These are phyloP conservation scores for Furcifer pardalis DNA, from an alignment of 2,797 vertebrate species.

Conservation along the genomic window DNA sequence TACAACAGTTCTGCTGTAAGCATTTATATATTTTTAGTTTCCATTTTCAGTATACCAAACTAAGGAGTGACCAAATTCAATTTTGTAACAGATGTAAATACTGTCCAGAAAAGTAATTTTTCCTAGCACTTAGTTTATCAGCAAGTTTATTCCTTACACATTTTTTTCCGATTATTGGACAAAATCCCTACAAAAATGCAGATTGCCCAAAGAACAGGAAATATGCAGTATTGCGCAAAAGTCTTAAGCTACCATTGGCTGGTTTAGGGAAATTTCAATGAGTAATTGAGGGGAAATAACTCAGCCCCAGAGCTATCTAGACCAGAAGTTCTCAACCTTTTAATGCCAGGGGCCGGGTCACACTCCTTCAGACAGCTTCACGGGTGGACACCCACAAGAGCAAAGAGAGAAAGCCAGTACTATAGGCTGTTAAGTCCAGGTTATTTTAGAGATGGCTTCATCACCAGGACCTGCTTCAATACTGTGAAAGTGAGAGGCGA, in stretches of 20 bases:
- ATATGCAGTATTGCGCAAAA: too few species aligned
- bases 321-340: too few species aligned
- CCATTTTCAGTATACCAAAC: background rate
- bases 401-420: background rate
- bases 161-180: background rate
- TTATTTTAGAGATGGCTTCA: background rate
- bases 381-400: background rate
- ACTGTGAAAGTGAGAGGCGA: background rate
- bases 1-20: constrained; percentile 12
- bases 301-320: too few species aligned
- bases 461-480: background rate
- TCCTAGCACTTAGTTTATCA: too few species aligned
- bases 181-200: background rate
- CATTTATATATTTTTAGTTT: background rate
- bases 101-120: too few species aligned
- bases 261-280: too few species aligned
- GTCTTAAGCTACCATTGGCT: too few species aligned
- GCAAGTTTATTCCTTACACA: too few species aligned
- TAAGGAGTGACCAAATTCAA: background rate
- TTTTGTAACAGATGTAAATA: constrained; percentile 5
- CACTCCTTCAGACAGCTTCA: too few species aligned
- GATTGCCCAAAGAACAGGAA: background rate
- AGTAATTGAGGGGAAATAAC: too few species aligned
- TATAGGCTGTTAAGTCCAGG: background rate
- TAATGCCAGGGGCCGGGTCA: too few species aligned